Evolutionary conservation across 2,888 invertebrate genomes (phyloP), one percentile per base, ranked within the genome.

Genomic region (Conops quadrifasciatus): DNA sequence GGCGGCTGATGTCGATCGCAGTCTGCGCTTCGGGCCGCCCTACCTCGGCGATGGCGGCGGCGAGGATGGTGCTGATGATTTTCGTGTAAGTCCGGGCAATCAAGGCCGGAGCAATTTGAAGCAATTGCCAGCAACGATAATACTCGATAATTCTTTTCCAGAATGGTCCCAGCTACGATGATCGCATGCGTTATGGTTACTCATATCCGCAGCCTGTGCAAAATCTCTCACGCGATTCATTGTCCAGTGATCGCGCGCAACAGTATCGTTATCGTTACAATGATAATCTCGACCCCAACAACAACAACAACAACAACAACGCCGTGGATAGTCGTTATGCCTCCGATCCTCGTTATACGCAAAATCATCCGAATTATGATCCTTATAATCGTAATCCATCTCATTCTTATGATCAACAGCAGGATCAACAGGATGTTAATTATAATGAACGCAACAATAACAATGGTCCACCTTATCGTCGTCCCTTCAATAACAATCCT

Each of bases 21-120:
- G 81, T 73, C 80, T 82, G 67, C 80, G 86, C 15, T 85, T 79
- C 72, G 86, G 86, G 1, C 86, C 85, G 2, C 85, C 85, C 16
- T 85, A 85, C 74, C 24, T 77, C 4, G 80, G 81, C 66, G 80
- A 80, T 64, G 74, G 75, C 2, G 77, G 77, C 26, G 76, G 77
- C 49, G 82, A 84, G 67, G 84, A 85, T 77, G 82, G 80, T 0
- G 76, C 80, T 11, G 86, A 85, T 77, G 85, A 85, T 75, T 83
- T 80, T 77, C 78, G 84, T 75, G 85, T 85, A 74, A 77, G 79
- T 77, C 30, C 9, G 4, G 11, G 9, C 36, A 36, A 9, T 36
- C 9, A n/a, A n/a, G n/a, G 47, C n/a, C 21, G n/a, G 1, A 11
- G 47, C n/a, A 4, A 43, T 45, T 36, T 62, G 9, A 3, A 21